phyloP scores from a whole-genome alignment of 2,888 invertebrate genomes.

The Patella caerulea region DNA sequence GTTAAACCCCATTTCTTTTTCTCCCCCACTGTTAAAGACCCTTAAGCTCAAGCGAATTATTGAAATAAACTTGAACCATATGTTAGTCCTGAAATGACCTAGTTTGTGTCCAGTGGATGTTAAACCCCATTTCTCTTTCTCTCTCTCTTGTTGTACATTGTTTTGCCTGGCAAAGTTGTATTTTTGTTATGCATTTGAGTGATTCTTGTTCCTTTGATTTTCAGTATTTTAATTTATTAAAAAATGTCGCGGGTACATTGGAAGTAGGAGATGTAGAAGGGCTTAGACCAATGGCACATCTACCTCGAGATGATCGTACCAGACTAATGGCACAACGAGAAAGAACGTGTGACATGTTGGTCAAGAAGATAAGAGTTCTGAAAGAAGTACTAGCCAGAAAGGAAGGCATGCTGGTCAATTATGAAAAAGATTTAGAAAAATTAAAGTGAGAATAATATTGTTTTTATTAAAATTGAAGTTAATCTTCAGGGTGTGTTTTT shows the following conservation, averaged over 20 bases:
- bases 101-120: too few species aligned
- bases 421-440: constrained; percentile 70
- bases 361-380: constrained; percentile 58
- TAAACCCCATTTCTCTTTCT: too few species aligned
- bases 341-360: constrained; percentile 56
- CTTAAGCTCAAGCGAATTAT: too few species aligned
- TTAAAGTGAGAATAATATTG: constrained; percentile 45
- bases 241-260: constrained; percentile 58
- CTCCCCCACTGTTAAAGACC: too few species aligned
- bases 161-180: too few species aligned
- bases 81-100: too few species aligned
- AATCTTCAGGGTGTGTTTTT: not conserved
- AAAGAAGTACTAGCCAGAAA: constrained; percentile 65
- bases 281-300: constrained; percentile 66
- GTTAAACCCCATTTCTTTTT: too few species aligned
- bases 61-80: too few species aligned
- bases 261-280: constrained; percentile 66
- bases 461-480: not conserved
- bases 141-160: too few species aligned
- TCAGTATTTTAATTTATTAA: constrained; percentile 65
- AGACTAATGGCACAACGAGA: constrained; percentile 61
- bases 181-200: too few species aligned
- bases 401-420: constrained; percentile 69
- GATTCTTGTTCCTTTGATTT: constrained; percentile 18
- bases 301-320: constrained; percentile 67